Conservation (phyloP, 2,113 vertebrate genomes). For the Hystrix cristata region DNA sequence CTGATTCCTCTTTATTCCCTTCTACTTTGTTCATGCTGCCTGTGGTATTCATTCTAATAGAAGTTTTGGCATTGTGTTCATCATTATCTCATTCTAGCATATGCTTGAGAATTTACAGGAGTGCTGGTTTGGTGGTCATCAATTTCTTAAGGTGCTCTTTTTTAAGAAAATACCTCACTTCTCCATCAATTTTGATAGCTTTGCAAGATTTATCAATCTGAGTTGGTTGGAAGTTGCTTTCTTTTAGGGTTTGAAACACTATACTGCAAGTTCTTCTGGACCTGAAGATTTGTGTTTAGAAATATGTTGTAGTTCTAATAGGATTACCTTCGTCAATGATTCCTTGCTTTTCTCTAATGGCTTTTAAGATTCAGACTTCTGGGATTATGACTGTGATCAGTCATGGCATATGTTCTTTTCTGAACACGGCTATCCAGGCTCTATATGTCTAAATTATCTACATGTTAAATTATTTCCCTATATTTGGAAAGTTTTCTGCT, state of each 20-base stretch:
- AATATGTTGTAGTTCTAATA: too few relatives aligned
- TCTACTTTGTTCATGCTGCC: neutral
- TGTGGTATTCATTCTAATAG: neutral
- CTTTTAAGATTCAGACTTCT: neutral
- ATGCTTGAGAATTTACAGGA: neutral
- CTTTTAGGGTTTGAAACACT: too few relatives aligned
- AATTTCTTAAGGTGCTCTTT: neutral
- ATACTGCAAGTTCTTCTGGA: too few relatives aligned
- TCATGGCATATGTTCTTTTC: neutral
- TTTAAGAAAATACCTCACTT: too few relatives aligned
- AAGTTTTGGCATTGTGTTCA: too few relatives aligned
- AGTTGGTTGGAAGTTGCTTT: too few relatives aligned
- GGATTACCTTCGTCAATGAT: too few relatives aligned
- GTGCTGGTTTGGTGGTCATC: neutral
- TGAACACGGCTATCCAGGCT: neutral
- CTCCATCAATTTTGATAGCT: too few relatives aligned
- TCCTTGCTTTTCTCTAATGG: too few relatives aligned
- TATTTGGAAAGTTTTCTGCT: neutral
- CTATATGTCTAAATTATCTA: neutral
- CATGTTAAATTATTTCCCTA: neutral
- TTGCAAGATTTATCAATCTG: too few relatives aligned
- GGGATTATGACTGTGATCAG: neutral
- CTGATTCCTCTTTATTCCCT: neutral
- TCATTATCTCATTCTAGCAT: too few relatives aligned
- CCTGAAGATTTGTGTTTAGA: too few relatives aligned